Evolutionary conservation across 2,113 vertebrate species (phyloP), one percentile per base, ranked within the genome.

Genomic region (Cryptomyrus ogoouensis): DNA sequence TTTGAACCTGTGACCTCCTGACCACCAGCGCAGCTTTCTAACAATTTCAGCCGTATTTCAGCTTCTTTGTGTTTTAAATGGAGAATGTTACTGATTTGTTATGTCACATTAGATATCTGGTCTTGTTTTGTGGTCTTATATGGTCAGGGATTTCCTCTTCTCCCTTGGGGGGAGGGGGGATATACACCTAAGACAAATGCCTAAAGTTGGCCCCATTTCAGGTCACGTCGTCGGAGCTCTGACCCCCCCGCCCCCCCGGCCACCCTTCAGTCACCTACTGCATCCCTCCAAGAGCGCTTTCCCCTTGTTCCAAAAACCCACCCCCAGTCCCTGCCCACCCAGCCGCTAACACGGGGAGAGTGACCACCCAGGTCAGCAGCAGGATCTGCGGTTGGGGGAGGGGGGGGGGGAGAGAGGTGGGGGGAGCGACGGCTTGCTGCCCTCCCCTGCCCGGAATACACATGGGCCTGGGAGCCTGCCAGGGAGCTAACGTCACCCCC

Each of bases 331-430:
- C 6, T 49, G 27, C 31, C 31, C 50, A 53, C 52, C 52, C 80
- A 88, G n/a, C 17, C 80, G 35, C 86, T 52, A 62, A 91, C 91
- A 84, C 62, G 70, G 88, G 46, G 49, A 84, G 85, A 52, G 58
- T 91, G 92, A 89, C 90, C 91, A 93, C 91, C 90, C 91, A 92
- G 90, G 58, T 74, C 89, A 90, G 70, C 87, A 86, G 91, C 85
- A 46, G 58, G 88, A 90, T 62, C 70, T 88, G 90, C 86, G 44
- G 24, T 49, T n/a, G 86, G 46, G 77, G 39, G 56, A 50, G 90
- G 21, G 58, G 77, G 56, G 62, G 39, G 77, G 56, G 62, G 39
- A 8, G 47, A 56, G 74, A 21, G 15, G 77, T 87, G n/a, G 77
- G 27, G 86, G 56, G 31, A 49, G 77, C 35, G 85, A 27, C 27